phyloP scores from a whole-genome alignment of 2,888 invertebrate genomes.

The Sphinx pinastri region DNA sequence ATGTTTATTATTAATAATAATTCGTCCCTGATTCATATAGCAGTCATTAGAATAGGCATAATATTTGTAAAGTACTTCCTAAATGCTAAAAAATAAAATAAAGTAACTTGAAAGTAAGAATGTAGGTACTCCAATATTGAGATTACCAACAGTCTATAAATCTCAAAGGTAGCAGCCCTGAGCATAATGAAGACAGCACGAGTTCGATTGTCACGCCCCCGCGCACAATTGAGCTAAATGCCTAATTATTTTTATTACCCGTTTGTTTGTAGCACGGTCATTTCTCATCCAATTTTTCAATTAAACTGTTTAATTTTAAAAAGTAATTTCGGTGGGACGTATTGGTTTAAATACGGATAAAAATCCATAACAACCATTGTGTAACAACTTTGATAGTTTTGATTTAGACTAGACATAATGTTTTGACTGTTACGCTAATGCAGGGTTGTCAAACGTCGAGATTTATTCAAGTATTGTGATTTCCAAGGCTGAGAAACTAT shows the following conservation, averaged over 20 bases:
- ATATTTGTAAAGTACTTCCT: no score
- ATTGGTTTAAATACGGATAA: constrained; percentile 25
- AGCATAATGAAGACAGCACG: constrained; percentile 56
- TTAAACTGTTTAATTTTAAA: constrained; percentile 27
- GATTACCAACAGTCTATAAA: not conserved
- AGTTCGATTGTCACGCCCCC: constrained; percentile 66
- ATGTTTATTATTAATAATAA: not conserved
- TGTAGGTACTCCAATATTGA: not conserved
- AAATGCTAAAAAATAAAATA: no score
- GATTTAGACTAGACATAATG: not conserved
- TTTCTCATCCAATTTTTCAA: constrained; percentile 61
- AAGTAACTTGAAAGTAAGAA: no score
- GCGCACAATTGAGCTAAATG: constrained; percentile 71
- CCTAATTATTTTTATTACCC: constrained; percentile 81
- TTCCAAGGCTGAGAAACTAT: no score
- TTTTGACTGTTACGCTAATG: not conserved
- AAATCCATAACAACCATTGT: not conserved
- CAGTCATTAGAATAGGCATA: no score
- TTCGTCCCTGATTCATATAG: not conserved
- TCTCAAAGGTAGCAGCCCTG: constrained; percentile 43
- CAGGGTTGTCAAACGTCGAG: not conserved
- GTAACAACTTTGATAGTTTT: not conserved
- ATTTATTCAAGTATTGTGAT: no score
- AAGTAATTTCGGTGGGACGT: constrained; percentile 26
- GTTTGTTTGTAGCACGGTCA: constrained; percentile 67